These are phyloP conservation scores for Herpailurus yagouaroundi DNA, from an alignment of 2,113 vertebrate genomes.

Conservation along the genomic window DNA sequence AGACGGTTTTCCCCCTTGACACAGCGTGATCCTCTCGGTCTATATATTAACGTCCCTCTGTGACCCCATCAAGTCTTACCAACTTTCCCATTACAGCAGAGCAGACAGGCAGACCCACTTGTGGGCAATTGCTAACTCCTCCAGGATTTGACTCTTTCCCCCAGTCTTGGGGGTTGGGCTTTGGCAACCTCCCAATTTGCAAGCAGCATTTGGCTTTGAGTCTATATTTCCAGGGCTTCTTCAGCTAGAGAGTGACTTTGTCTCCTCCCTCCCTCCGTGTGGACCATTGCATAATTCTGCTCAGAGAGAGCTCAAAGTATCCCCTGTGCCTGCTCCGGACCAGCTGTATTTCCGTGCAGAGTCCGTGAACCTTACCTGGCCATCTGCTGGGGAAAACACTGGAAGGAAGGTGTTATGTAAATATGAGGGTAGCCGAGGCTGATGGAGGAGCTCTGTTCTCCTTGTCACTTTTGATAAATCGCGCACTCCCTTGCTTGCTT, in stretches of 20 bases:
- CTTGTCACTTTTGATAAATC: conserved; percentile 51
- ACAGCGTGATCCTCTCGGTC: background rate
- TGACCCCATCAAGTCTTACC: background rate
- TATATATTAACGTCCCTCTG: background rate
- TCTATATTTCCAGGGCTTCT: background rate
- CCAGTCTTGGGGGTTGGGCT: background rate
- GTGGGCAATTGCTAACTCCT: background rate
- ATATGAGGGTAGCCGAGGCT: background rate
- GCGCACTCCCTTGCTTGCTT: background rate
- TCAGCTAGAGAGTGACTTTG: background rate
- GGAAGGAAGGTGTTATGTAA: conserved; percentile 42
- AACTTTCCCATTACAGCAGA: background rate
- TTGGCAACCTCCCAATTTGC: background rate
- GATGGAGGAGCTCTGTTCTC: conserved; percentile 1
- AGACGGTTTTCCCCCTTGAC: background rate
- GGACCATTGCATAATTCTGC: background rate
- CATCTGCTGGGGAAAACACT: background rate
- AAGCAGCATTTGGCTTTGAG: background rate
- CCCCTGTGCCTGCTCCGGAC: background rate
- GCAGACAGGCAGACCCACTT: background rate
- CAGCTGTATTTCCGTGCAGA: conserved; percentile 1
- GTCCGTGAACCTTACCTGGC: background rate
- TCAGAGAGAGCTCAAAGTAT: background rate
- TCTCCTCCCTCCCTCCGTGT: background rate
- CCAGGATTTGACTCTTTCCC: conserved; percentile 1